These are phyloP conservation scores for Orycteropus afer DNA, from an alignment of 2,113 vertebrate genomes.

Conservation along the genomic window DNA sequence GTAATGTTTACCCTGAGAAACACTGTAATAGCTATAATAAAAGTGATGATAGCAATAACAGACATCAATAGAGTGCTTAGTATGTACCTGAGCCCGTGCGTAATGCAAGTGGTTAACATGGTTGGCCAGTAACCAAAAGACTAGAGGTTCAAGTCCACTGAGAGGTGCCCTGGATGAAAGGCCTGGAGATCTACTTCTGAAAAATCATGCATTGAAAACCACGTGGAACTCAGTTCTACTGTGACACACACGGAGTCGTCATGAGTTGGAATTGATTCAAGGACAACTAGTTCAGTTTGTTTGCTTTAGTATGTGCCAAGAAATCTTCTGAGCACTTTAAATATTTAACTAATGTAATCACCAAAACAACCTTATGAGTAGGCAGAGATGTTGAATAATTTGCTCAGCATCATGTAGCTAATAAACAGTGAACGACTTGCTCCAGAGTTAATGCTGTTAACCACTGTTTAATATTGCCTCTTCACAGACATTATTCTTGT, in stretches of 20 bases:
- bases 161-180: neutral
- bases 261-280: neutral
- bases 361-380: neutral
- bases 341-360: neutral
- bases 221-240: neutral
- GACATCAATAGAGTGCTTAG: neutral
- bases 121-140: neutral
- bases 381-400: neutral
- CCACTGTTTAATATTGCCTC: neutral
- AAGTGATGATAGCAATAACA: neutral
- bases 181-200: too few relatives aligned
- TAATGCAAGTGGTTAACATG: neutral
- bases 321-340: neutral
- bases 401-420: neutral
- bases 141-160: neutral
- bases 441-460: neutral
- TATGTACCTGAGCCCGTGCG: neutral
- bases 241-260: neutral
- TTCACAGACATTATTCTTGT: neutral
- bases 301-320: neutral
- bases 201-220: neutral
- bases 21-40: rapidly evolving
- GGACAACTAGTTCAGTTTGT: neutral
- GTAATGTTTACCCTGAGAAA: neutral
- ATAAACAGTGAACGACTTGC: neutral